Evolutionary conservation across 2,113 vertebrate genomes (phyloP).

Genomic region (Rafetus swinhoei): DNA sequence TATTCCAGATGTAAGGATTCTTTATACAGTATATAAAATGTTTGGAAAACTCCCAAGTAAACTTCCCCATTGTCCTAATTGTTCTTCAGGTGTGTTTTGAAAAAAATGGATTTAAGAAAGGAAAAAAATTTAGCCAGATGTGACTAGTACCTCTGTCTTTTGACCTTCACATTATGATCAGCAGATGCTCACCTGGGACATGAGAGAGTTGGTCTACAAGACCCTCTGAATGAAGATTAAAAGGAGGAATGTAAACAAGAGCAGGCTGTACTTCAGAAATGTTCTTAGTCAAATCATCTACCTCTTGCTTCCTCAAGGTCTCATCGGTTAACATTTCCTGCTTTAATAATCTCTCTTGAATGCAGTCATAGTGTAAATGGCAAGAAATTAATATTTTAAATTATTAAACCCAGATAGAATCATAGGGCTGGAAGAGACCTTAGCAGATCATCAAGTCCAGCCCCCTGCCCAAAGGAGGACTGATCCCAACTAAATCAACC

Average conservation of each 20-base stretch:
- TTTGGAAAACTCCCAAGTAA: background rate
- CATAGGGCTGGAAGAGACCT: too few species aligned
- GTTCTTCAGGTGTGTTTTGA: background rate
- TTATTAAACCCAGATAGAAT: background rate
- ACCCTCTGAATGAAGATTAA: background rate
- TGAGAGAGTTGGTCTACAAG: background rate
- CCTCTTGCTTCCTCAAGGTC: slow-evolving; percentile 24
- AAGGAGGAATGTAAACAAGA: slow-evolving; percentile 15
- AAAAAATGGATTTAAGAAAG: background rate
- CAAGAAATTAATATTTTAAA: background rate
- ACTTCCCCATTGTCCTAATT: background rate
- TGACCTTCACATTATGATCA: background rate
- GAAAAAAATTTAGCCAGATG: background rate
- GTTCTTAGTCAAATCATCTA: background rate
- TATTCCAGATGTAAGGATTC: background rate
- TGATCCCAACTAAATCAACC: too few species aligned
- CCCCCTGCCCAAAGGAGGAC: too few species aligned
- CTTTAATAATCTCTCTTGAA: background rate
- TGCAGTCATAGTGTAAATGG: background rate
- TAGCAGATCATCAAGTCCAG: too few species aligned
- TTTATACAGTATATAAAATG: background rate
- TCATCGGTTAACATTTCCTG: background rate
- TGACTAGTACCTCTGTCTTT: background rate
- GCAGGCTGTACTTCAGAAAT: background rate
- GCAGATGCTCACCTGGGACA: background rate